Evolutionary conservation across 2,888 invertebrate genomes (phyloP), one percentile per base, ranked within the genome.

Genomic region (Ennomos fuscantarius): DNA sequence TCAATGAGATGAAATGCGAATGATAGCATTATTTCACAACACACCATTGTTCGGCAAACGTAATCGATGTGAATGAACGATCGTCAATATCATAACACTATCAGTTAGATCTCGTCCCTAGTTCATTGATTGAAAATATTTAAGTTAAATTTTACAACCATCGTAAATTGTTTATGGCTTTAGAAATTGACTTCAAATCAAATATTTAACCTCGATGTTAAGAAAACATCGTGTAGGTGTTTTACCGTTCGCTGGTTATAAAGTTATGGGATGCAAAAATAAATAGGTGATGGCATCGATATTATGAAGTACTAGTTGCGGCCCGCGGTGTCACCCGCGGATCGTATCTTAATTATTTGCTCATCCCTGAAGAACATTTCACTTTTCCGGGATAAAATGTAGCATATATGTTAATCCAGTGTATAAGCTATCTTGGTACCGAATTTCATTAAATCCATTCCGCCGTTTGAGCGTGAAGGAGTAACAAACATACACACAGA

Each of bases 11-110:
- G 82, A 86, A 86, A 87, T 86, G 83, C 79, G 67, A 77, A 76
- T 74, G 85, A 89, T 89, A 86, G 74, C 72, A 78, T 86, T 86
- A 88, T 89, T 89, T 86, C 86, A 89, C 87, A 89, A 87, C 82
- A 82, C 82, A 78, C 74, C 77, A 84, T 89, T 90, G 88, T 89
- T 82, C 78, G 73, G 67, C 74, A 77, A 81, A 82, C 78, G 74
- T 80, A 81, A 81, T 80, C 73, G 74, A 73, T 81, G 81, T 85
- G 84, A 86, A 86, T 87, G 81, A 84, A 85, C 78, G 76, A 78
- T 85, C 82, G 74, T 77, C 80, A 76, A 72, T 72, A 71, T 77
- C 75, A 72, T 69, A 78, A 81, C 81, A 67, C 69, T 79, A 86
- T 84, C 82, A 65, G 36, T 52, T 58, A 61, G 58, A 72, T 70